phyloP scores from a whole-genome alignment of 2,888 invertebrate genomes.

The Drosophila melanocephala region DNA sequence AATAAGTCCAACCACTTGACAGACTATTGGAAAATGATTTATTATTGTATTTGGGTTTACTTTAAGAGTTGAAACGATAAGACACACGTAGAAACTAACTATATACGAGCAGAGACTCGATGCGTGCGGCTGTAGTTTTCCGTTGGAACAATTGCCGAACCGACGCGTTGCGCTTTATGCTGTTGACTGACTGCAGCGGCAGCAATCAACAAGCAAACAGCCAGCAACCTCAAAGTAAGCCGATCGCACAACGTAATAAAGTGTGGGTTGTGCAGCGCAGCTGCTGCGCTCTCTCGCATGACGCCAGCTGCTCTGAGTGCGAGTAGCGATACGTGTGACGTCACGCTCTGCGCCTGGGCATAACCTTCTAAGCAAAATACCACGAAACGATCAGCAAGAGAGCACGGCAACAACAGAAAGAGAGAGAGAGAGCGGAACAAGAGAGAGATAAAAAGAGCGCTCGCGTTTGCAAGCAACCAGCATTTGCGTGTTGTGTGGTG shows the following conservation, averaged over 20 bases:
- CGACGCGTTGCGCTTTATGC: slow-evolving; percentile 76
- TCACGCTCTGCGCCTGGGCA: background rate
- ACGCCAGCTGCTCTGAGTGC: slow-evolving; percentile 36
- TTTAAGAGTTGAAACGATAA: slow-evolving; percentile 24
- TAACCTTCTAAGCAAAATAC: slow-evolving; percentile 21
- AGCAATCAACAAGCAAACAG: slow-evolving; percentile 22
- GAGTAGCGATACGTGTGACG: slow-evolving; percentile 30
- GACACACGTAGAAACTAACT: slow-evolving; percentile 24
- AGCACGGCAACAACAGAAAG: background rate
- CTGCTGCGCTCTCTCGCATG: slow-evolving; percentile 3
- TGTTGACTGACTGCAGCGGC: slow-evolving; percentile 79
- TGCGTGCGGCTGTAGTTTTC: slow-evolving; percentile 44
- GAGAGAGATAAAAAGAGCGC: slow-evolving; percentile 6
- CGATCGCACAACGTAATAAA: slow-evolving; percentile 28
- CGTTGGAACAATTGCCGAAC: slow-evolving; percentile 56
- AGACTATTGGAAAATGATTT: slow-evolving; percentile 24
- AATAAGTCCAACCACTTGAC: slow-evolving; percentile 11
- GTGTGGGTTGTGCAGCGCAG: slow-evolving; percentile 15
- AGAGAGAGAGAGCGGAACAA: slow-evolving; percentile 1
- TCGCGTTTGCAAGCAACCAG: slow-evolving; percentile 23
- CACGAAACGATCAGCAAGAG: slow-evolving; percentile 29
- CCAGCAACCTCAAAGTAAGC: slow-evolving; percentile 40
- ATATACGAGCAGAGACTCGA: background rate
- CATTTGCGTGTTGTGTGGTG: slow-evolving; percentile 37
- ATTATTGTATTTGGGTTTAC: slow-evolving; percentile 12